Conservation (phyloP, 1,140 invertebrate species). For the Apis laboriosa region DNA sequence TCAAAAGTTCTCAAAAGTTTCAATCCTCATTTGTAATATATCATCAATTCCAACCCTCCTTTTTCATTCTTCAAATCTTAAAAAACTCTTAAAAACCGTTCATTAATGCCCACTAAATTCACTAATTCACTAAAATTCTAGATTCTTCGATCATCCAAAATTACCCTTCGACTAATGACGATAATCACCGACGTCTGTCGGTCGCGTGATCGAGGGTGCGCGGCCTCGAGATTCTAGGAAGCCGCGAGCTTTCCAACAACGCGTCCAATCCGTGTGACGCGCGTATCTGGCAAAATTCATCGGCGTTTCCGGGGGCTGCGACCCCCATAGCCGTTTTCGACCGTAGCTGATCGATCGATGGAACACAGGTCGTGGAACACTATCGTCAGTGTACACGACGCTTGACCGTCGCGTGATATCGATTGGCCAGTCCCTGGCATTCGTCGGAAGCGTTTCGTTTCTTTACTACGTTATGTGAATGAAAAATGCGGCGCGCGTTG, state of each 20-base stretch:
- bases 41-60: too few species aligned
- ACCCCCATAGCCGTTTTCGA: slow-evolving; percentile 15
- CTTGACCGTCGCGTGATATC: slow-evolving; percentile 63
- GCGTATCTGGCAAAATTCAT: slow-evolving; percentile 55
- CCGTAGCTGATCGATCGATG: slow-evolving; percentile 53
- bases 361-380: slow-evolving; percentile 40
- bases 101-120: too few species aligned
- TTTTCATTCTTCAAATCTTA: too few species aligned
- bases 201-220: slow-evolving; percentile 30
- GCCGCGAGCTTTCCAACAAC: neutral
- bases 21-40: too few species aligned
- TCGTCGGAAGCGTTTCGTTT: slow-evolving; percentile 38
- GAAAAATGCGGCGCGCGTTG: slow-evolving; percentile 47
- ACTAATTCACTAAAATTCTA: neutral
- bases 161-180: neutral
- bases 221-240: slow-evolving; percentile 3
- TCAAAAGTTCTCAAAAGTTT: too few species aligned
- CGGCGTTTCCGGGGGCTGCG: slow-evolving; percentile 41
- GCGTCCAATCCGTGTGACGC: slow-evolving; percentile 21
- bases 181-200: slow-evolving; percentile 19
- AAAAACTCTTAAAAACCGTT: too few species aligned
- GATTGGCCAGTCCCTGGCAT: slow-evolving; percentile 58
- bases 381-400: slow-evolving; percentile 40
- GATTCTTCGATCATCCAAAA: neutral
- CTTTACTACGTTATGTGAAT: slow-evolving; percentile 41